Evolutionary conservation across 2,113 vertebrate species (phyloP).

Genomic region (Orycteropus afer): DNA sequence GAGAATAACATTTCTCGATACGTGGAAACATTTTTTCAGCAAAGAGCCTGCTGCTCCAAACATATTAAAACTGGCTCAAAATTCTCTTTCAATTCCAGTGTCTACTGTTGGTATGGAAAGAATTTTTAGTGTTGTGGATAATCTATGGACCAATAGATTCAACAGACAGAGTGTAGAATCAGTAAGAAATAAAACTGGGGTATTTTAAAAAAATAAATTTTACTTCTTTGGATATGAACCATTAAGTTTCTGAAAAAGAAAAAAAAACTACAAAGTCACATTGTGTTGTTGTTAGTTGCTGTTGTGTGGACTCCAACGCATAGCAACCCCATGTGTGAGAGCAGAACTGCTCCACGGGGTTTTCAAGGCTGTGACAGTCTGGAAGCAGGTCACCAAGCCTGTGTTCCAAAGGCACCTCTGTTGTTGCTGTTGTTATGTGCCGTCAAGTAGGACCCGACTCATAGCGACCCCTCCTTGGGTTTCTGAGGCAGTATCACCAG

Average conservation of each 20-base stretch:
- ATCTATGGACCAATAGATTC: constrained; percentile 42
- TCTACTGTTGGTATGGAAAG: constrained; percentile 55
- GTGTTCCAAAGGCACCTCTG: not conserved
- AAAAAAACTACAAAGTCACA: not conserved
- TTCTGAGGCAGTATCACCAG: too few relatives aligned
- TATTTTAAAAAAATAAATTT: not conserved
- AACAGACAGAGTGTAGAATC: not conserved
- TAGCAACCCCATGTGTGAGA: not conserved
- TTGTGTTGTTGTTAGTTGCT: not conserved
- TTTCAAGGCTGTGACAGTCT: not conserved
- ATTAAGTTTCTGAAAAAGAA: constrained; percentile 51
- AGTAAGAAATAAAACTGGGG: not conserved
- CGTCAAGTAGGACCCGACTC: too few relatives aligned
- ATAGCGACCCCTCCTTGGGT: too few relatives aligned
- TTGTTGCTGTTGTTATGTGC: too few relatives aligned
- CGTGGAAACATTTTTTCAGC: constrained; percentile 50
- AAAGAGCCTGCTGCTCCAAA: constrained; percentile 49
- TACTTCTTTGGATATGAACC: constrained; percentile 14
- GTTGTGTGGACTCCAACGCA: not conserved
- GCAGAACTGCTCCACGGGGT: not conserved
- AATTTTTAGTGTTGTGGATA: constrained; percentile 53
- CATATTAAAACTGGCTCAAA: constrained; percentile 60
- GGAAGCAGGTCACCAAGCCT: not conserved
- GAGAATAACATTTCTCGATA: constrained; percentile 54
- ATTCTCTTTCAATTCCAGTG: constrained; percentile 48